Evolutionary conservation across 1,140 invertebrate genomes (phyloP), one percentile per base, ranked within the genome.

Genomic region (Scaptomyza montana): DNA sequence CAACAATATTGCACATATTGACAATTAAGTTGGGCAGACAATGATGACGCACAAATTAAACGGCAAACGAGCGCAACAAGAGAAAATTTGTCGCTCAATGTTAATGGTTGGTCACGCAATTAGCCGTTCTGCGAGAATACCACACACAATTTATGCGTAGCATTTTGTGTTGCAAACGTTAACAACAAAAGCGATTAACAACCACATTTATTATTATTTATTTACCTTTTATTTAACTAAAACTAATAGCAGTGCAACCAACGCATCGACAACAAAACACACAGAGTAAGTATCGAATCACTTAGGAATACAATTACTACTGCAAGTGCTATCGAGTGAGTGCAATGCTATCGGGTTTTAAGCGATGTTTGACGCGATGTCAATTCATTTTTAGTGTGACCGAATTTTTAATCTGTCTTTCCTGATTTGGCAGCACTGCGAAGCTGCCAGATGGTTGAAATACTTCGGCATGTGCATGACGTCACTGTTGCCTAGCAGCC

Each of bases 41-140:
- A 73, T 69, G 79, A 89, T 87, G 84, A 87, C 84, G 84, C 84
- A 87, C 80, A 89, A 79, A 64, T 68, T 82, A 82, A 69, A 87
- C 68, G 41, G 25, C 55, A 51, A 76, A 63, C 36, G 46, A 86
- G 75, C 49, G 54, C 39, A 21, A 51, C 50, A 50, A 70, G 13
- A 50, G 33, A 69, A 62, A 68, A 64, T 43, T 36, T 36, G 36
- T n/a, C 46, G 43, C 21, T 59, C 67, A 41, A 28, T 21, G 28
- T 13, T 25, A 16, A 2, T 25, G 3, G 57, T 5, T 59, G 54
- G 2, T 57, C 53, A 50, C 30, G 47, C 12, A 61, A 51, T 45
- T 19, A 8, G 21, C 51, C 41, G 25, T 39, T 21, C 19, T 10
- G 16, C 36, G n/a, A 16, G 0, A 5, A 30, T 13, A 16, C 2